These are phyloP conservation scores for Oncorhynchus nerka DNA, from an alignment of 2,113 vertebrate species.

Conservation along the genomic window DNA sequence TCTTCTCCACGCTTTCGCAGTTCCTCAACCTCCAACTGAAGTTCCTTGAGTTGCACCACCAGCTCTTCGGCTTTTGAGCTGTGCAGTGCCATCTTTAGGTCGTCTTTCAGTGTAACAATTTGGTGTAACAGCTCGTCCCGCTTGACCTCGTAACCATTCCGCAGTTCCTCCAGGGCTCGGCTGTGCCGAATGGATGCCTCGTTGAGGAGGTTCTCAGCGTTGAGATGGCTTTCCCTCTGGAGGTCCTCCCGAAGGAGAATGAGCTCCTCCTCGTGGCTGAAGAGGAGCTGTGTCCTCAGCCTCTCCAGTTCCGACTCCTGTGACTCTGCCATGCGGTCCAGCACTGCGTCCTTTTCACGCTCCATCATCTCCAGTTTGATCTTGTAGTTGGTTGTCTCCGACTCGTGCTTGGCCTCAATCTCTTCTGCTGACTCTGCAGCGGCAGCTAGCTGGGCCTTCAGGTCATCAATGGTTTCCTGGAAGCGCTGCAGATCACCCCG, in stretches of 20 bases:
- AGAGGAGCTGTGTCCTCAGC: conserved; percentile 90
- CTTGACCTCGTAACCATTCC: conserved; percentile 72
- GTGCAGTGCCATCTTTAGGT: conserved; percentile 73
- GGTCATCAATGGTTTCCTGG: conserved; percentile 71
- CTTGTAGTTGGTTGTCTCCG: conserved; percentile 94
- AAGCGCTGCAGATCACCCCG: conserved; percentile 75
- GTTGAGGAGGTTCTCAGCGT: conserved; percentile 84
- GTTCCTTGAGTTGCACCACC: conserved; percentile 75
- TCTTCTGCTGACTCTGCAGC: conserved; percentile 79
- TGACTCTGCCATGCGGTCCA: conserved; percentile 95
- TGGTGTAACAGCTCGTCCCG: conserved; percentile 82
- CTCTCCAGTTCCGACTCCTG: conserved; percentile 95
- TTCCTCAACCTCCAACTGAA: conserved; percentile 83
- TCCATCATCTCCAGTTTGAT: conserved; percentile 98
- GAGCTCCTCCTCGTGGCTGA: conserved; percentile 96
- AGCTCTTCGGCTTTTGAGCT: conserved; percentile 81
- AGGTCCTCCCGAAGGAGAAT: conserved; percentile 80
- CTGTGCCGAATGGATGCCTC: conserved; percentile 78
- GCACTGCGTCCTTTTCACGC: conserved; percentile 91
- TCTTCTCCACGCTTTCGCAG: conserved; percentile 80
- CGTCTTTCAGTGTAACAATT: conserved; percentile 81
- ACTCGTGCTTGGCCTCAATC: conserved; percentile 85
- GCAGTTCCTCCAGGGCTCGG: conserved; percentile 72
- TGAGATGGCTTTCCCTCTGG: conserved; percentile 78
- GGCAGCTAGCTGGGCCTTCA: conserved; percentile 77